A percentile compares a stretch with the other conserved stretches of the same genome.
These are phyloP conservation scores for Esox lucius DNA, from an alignment of 2,797 vertebrate species.

Conservation along the genomic window DNA sequence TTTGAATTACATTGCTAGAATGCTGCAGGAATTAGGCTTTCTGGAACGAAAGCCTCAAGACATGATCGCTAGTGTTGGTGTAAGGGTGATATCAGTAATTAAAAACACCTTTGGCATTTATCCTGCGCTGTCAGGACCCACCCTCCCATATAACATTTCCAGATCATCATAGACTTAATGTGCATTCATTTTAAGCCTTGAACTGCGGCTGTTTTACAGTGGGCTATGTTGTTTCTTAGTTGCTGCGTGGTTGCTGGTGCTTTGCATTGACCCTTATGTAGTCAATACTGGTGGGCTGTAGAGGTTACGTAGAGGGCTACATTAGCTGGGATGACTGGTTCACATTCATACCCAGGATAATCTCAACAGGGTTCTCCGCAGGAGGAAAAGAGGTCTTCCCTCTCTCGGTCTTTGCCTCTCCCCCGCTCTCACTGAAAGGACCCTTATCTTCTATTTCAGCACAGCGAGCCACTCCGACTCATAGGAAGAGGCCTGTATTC, in stretches of 20 bases:
- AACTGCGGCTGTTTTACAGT: not conserved
- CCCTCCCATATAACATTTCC: not conserved
- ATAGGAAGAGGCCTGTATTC: constrained; percentile 31
- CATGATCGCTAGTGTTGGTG: not conserved
- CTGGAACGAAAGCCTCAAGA: not conserved
- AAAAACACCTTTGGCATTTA: not conserved
- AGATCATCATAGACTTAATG: not conserved
- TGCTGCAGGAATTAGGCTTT: not conserved
- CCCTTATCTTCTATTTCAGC: constrained; percentile 21
- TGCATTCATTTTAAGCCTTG: not conserved
- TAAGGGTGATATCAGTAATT: not conserved
- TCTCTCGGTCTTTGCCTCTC: not conserved
- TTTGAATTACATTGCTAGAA: not conserved
- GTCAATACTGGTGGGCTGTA: not conserved
- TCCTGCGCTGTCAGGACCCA: too few relatives aligned
- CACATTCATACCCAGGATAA: not conserved
- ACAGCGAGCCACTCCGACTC: not conserved
- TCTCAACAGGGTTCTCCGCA: too few relatives aligned
- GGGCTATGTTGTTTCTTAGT: not conserved
- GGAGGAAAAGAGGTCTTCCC: not conserved
- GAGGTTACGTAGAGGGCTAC: not conserved
- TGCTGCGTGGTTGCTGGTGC: not conserved
- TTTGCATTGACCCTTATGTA: not conserved
- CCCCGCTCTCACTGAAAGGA: not conserved
- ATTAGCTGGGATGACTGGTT: not conserved